phyloP scores from a whole-genome alignment of 2,888 invertebrate genomes.

The Limnephilus marmoratus region DNA sequence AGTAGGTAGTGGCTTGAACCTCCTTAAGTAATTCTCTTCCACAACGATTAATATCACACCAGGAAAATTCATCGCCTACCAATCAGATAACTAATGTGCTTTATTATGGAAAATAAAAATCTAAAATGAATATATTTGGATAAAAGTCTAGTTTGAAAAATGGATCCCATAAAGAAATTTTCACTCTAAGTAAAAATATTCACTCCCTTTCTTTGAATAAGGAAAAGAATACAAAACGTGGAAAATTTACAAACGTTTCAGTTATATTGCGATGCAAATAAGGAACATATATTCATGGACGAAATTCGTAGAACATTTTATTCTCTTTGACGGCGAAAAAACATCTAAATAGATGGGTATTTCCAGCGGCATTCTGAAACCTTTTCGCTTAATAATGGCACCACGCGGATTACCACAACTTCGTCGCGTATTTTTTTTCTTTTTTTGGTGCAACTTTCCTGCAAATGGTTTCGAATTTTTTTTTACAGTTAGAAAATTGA shows the following conservation, averaged over 20 bases:
- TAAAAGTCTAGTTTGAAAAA: neutral
- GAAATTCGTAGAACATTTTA: neutral
- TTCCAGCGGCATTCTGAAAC: neutral
- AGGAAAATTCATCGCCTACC: neutral
- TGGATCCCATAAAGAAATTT: neutral
- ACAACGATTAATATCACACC: neutral
- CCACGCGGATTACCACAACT: neutral
- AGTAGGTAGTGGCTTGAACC: no score
- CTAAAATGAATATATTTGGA: neutral
- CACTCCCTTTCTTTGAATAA: neutral
- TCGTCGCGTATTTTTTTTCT: neutral
- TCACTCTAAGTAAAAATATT: neutral
- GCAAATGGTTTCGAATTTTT: neutral
- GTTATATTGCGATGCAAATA: slow-evolving; percentile 36
- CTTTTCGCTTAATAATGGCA: neutral
- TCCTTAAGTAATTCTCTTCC: no score
- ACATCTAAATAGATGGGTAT: neutral
- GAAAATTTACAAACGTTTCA: neutral
- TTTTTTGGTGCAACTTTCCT: neutral
- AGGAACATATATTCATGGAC: slow-evolving; percentile 34
- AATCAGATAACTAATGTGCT: neutral
- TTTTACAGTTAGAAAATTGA: neutral
- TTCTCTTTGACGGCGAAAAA: neutral
- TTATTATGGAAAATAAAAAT: neutral
- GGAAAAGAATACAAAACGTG: neutral